Evolutionary conservation across 2,888 invertebrate species (phyloP).

Genomic region (Polydrusus tereticollis): DNA sequence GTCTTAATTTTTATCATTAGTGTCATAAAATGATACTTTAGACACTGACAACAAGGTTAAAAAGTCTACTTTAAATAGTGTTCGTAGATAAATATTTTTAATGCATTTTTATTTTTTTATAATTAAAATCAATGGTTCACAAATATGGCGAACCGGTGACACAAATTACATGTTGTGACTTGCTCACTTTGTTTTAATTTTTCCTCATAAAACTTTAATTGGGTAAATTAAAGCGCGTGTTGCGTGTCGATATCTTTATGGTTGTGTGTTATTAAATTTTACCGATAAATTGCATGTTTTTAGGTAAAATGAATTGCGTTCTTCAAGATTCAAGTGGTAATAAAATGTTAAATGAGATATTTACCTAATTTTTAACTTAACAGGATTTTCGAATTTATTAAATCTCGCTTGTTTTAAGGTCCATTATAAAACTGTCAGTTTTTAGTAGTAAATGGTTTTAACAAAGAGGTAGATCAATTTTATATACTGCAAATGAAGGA

Average conservation of each 20-base stretch:
- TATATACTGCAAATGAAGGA: no score
- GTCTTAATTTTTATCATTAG: no score
- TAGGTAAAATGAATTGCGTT: not conserved
- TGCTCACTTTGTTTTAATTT: not conserved
- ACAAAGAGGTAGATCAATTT: no score
- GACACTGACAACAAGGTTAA: no score
- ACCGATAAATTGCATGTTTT: conserved; percentile 2
- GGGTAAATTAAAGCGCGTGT: not conserved
- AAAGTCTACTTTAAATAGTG: no score
- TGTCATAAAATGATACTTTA: no score
- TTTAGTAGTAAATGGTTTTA: no score
- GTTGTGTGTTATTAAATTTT: not conserved
- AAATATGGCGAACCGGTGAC: not conserved
- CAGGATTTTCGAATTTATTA: not conserved
- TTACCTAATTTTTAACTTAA: not conserved
- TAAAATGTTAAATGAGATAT: not conserved
- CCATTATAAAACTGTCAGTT: no score
- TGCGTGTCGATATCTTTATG: conserved; percentile 5
- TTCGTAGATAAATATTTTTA: not conserved
- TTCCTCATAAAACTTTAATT: not conserved
- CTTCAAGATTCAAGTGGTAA: not conserved
- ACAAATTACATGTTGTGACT: not conserved
- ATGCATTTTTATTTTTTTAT: not conserved
- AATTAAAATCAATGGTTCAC: not conserved
- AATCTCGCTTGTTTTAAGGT: not conserved